Evolutionary conservation across 2,888 invertebrate species (phyloP), one percentile per base, ranked within the genome.

Genomic region (Ormyrus labotus): DNA sequence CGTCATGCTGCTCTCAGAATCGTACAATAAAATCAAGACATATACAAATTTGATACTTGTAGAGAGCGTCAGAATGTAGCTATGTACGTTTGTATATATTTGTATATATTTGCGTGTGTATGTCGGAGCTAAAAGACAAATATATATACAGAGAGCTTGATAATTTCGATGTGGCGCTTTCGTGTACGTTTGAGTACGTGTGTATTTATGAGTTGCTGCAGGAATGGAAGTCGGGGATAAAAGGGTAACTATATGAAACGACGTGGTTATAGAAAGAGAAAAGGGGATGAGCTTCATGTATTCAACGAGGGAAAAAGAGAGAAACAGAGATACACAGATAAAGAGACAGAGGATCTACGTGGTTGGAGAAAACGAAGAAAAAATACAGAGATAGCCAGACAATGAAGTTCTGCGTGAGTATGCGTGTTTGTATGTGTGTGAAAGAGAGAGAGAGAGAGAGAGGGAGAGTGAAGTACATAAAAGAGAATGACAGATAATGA

Each of bases 21-120:
- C 70, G 73, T 80, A 45, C 60, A 78, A 75, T 60, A 78, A 82
- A 84, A 75, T 82, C 80, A 80, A 83, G 78, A 64, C 71, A 82
- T 77, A 55, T 64, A 74, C 57, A 75, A 74, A 74, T 74, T 80
- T 58, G 55, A 75, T 61, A 74, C 55, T 45, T 58, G 19, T 10
- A 50, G 6, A 67, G 45, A 60, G 67, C 19, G 70, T 63, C 34
- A 53, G 75, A 65, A 9, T n/a, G 55, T 34, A 34, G 34, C 34
- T 34, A 34, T 34, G 34, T 78, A 11, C 8, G 55, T 50, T 6
- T 71, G 53, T 60, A 48, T 55, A 8, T 65, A 34, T 50, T 6
- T 71, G 53, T 60, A 48, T 55, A 8, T 65, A 34, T 73, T 13
- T 5, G 47, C 34, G 13, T 13, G 68, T 55, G 51, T 45, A 48